phyloP scores from a whole-genome alignment of 2,797 vertebrate genomes.

The Bovichtus diacanthus region DNA sequence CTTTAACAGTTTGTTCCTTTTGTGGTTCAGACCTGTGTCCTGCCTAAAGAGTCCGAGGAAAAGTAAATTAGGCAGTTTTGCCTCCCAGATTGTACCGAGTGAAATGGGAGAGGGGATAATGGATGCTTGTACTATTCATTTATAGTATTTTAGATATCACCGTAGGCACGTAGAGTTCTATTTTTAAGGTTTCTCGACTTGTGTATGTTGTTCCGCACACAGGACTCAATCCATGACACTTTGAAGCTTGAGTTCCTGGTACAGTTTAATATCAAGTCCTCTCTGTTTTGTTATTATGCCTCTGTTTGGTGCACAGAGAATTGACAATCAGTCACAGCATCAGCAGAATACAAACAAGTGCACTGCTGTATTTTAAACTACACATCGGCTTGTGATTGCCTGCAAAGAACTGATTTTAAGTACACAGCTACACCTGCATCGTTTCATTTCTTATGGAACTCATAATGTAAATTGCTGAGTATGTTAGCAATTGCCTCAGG shows the following conservation, averaged over 20 bases:
- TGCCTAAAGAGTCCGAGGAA: neutral
- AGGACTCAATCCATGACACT: neutral
- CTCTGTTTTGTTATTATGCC: conserved; percentile 5
- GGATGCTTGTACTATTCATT: neutral
- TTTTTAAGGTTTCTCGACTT: neutral
- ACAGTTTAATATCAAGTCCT: neutral
- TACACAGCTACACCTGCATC: conserved; percentile 2
- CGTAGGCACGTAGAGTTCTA: neutral
- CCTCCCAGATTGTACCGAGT: neutral
- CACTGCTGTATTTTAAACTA: conserved; percentile 21
- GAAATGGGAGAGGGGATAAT: neutral
- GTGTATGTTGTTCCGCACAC: neutral
- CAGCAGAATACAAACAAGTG: conserved; percentile 25
- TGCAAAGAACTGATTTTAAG: conserved; percentile 25
- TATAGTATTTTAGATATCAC: conserved; percentile 1
- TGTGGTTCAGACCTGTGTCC: conserved; percentile 16
- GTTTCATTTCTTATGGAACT: conserved; percentile 8
- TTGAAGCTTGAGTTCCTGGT: neutral
- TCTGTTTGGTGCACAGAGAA: conserved; percentile 17
- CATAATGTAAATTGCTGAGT: conserved; percentile 18
- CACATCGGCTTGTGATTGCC: neutral
- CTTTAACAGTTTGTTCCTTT: neutral
- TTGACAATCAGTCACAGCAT: conserved; percentile 54
- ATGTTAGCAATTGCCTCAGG: conserved; percentile 27
- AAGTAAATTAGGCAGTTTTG: neutral